Base-by-base conservation (phyloP, 2,888 invertebrate species). In the Sylvicola cinctus region DNA sequence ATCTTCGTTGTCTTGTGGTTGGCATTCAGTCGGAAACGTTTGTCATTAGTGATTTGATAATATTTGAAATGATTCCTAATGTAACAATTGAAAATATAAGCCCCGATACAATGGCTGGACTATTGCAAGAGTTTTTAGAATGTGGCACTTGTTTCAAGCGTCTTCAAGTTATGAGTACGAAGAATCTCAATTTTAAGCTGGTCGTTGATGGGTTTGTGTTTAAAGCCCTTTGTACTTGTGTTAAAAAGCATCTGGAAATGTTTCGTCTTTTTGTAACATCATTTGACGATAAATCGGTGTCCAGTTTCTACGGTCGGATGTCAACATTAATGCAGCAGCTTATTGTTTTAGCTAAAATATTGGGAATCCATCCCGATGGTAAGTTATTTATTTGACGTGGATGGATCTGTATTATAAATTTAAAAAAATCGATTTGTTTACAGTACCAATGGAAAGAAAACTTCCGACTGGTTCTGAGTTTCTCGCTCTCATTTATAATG, bases 201-300 rank as follows among this genome's bases (percentile, higher is more conserved):
- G 46, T 48, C 38, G 49, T 47, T 38, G 49, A 52, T 29, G 52
- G 52, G 10, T 51, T 51, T 39, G 48, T 52, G 32, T 51, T 49
- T 39, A 48, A 49, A 74, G 68, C 72, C 4, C 58, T 73, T 30
- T 68, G 73, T 41, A 65, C 68, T 41, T 66, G 68, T 13, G 57
- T 75, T 14, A 58, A 64, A 36, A 59, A 61, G 12, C 74, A 70
- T 44, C 50, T 76, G 14, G 48, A 67, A 15, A 64, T 66, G 26
- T 73, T 70, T 46, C 65, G 71, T 3, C 50, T 52, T 33, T 50
- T 46, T 40, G 46, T 58, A 2, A 44, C 52, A 1, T 43, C 47
- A 3, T 43, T 47, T 20, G 31, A 45, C 4, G 49, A 47, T 32
- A 38, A 44, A 2, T 42, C 44, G 13, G 38, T 57, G 11, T 38